phyloP scores from a whole-genome alignment of 2,797 vertebrate species.

The Benthosema pterotum region DNA sequence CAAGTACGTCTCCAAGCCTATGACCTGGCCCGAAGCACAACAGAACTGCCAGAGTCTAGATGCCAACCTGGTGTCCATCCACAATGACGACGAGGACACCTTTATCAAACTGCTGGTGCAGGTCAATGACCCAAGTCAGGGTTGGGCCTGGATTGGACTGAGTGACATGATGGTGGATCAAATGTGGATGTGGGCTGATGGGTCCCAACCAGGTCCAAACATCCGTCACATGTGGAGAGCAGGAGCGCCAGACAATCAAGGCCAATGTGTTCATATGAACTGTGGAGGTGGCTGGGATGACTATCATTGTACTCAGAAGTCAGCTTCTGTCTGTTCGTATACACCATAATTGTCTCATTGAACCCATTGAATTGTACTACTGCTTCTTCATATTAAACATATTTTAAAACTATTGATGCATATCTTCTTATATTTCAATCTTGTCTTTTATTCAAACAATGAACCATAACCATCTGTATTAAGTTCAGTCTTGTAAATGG shows the following conservation, averaged over 20 bases:
- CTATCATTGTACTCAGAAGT: rapidly evolving
- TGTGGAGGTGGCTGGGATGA: not conserved
- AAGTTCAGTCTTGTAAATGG: too few relatives aligned
- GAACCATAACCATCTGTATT: too few relatives aligned
- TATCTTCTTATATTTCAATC: too few relatives aligned
- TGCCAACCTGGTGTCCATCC: constrained; percentile 39
- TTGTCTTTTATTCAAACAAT: too few relatives aligned
- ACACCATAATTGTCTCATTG: not conserved
- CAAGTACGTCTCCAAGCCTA: not conserved
- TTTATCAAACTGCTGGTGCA: constrained; percentile 27
- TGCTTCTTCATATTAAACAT: too few relatives aligned
- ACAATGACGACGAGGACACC: not conserved
- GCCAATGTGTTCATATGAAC: constrained; percentile 8
- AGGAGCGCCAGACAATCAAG: rapidly evolving
- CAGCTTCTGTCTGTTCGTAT: constrained; percentile 4
- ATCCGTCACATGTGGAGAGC: rapidly evolving
- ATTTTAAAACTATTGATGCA: too few relatives aligned
- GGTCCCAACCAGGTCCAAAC: rapidly evolving
- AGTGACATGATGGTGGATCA: constrained; percentile 11
- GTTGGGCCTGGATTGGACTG: constrained; percentile 36
- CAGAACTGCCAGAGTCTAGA: not conserved
- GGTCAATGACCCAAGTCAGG: not conserved
- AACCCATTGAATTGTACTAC: not conserved
- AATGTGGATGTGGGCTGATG: constrained; percentile 50
- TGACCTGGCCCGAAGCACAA: constrained; percentile 40